Evolutionary conservation across 2,113 vertebrate genomes (phyloP), one percentile per base, ranked within the genome.

Genomic region (Scatophagus argus): DNA sequence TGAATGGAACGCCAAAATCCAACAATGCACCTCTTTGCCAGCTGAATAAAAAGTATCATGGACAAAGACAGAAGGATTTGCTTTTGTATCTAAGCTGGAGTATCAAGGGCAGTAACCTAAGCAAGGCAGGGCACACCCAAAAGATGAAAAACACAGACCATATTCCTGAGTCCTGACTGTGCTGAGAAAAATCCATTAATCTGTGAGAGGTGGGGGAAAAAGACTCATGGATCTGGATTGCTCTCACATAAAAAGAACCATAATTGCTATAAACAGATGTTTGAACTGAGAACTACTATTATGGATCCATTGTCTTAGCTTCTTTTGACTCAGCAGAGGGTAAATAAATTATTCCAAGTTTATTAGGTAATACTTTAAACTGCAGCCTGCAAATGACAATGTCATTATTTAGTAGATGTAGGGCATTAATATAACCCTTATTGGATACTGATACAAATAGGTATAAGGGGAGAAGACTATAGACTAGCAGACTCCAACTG

Each of bases 101-200:
- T 60, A 52, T 82, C 47, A 62, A 74, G 51, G 61, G 68, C 67
- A 74, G 68, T 21, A 80, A 76, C 60, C 51, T 61, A 66, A 69
- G 60, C 23, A 63, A 66, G 51, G 17, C 31, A 16, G 31, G 86
- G 60, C 83, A 84, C 83, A 88, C 82, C 89, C 87, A 83, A 46
- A 64, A 71, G 60, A 79, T 84, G 71, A 61, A 59, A 80, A 83
- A 76, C 83, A 68, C 58, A 63, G 27, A 16, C 36, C 41, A 31
- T 76, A 38, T 34, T 79, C 69, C 63, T 66, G 69, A 38, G 29
- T 79, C 69, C 63, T 66, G 69, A 70, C 62, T 44, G 62, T 56
- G 44, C 52, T 66, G 56, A 63, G 36, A 66, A 31, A 59, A 67
- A 52, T 65, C 52, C 16, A 66, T 52, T 75, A 31, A 61, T 75